These are phyloP conservation scores for Eubasilissa splendida DNA, from an alignment of 2,888 invertebrate genomes.

Conservation along the genomic window DNA sequence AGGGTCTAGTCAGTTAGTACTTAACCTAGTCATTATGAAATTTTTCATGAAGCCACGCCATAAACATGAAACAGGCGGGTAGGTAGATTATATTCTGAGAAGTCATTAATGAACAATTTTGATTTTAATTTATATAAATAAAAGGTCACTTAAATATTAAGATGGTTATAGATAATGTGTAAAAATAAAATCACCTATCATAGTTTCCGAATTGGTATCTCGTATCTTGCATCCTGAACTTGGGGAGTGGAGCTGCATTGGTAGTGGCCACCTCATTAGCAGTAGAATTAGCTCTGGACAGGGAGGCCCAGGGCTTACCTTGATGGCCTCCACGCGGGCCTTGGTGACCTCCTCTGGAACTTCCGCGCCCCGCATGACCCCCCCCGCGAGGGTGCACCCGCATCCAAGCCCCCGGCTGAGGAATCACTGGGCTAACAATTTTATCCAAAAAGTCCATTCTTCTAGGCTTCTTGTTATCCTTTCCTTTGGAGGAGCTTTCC, in stretches of 20 bases:
- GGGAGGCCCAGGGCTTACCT: slow-evolving; percentile 65
- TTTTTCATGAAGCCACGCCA: no score
- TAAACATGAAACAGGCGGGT: no score
- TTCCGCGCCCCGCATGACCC: slow-evolving; percentile 64
- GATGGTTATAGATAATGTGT: not conserved
- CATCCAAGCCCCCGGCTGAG: slow-evolving; percentile 91
- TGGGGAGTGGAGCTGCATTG: slow-evolving; percentile 70
- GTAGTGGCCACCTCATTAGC: slow-evolving; percentile 64
- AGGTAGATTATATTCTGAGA: no score
- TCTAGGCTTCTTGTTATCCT: slow-evolving; percentile 73
- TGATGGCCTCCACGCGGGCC: slow-evolving; percentile 66
- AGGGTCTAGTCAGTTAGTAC: no score
- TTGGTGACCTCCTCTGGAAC: slow-evolving; percentile 66
- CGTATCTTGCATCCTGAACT: slow-evolving; percentile 83
- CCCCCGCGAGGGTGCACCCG: slow-evolving; percentile 66
- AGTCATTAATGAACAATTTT: no score
- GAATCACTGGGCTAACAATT: slow-evolving; percentile 93
- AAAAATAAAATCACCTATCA: slow-evolving; percentile 74
- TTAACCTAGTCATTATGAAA: no score
- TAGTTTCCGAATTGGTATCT: slow-evolving; percentile 97
- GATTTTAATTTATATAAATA: no score
- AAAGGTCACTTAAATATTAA: no score
- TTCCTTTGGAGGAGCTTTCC: slow-evolving; percentile 72
- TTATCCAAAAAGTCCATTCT: slow-evolving; percentile 86
- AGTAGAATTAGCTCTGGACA: slow-evolving; percentile 23